Base-by-base conservation (phyloP, 1,140 invertebrate genomes). In the Bombus superbus region DNA sequence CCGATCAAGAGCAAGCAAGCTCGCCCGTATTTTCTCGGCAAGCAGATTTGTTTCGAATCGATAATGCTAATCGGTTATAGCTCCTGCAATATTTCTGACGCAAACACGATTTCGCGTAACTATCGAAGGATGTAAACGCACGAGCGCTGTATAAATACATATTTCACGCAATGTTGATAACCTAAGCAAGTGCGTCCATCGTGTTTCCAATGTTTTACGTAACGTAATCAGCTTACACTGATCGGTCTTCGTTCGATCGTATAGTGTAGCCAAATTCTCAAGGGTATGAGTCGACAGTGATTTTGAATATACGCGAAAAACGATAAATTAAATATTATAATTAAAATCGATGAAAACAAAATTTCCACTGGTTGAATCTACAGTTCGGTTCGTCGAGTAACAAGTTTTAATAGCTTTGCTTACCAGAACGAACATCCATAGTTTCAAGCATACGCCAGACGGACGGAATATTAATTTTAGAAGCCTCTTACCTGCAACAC, bases 21-120 rank as follows among this genome's bases (percentile, higher is more conserved):
- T 76, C 22, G 35, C 10, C 53, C 38, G 35, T 40, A 77, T 57
- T 77, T 62, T 59, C 53, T 77, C 75, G 53, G 38, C 53, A 77
- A 77, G 53, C 75, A 62, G 75, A 77, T 77, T 77, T 77, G 75
- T 77, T 42, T 77, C 75, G 75, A 62, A 77, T 77, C 75, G 75
- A 77, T 77, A 77, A 77, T 77, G 75, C 13, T 77, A 77, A 77
- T 77, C 75, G 57, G 35, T 77, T 77, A 64, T 59, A 53, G 57
- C 57, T 40, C 40, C 22, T 42, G 38, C 57, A 42, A 59, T 77
- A 77, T 66, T 79, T 66, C 76, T 79, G 35, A 59, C 40, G 76
- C 62, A 42, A 64, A 79, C 76, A 66, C 38, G 59, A 66, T 44
- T 66, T 79, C 42, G 59, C 15, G 42, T 35, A 44, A 66, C 40